phyloP scores from a whole-genome alignment of 2,113 vertebrate species.

The Tragelaphus scriptus region DNA sequence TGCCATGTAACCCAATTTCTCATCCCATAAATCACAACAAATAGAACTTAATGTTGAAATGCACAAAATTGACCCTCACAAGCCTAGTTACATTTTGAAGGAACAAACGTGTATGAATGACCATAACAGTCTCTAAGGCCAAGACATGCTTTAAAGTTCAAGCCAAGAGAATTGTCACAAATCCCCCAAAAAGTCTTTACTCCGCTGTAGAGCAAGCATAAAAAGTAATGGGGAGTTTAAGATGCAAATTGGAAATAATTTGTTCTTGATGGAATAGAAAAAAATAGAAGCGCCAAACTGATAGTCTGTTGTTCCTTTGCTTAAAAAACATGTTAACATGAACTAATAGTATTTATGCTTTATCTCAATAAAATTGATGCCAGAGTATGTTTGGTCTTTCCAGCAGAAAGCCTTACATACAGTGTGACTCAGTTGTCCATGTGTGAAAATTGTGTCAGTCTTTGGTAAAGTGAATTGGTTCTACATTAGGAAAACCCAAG shows the following conservation, averaged over 20 bases:
- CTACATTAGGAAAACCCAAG: slow-evolving; percentile 6
- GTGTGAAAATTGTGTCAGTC: slow-evolving; percentile 2
- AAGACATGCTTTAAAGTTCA: slow-evolving; percentile 31
- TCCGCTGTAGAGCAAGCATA: slow-evolving; percentile 38
- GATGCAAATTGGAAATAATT: slow-evolving; percentile 47
- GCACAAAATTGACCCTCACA: neutral
- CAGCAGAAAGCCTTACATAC: neutral
- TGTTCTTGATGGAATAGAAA: slow-evolving; percentile 46
- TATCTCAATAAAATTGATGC: neutral
- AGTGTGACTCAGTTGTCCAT: neutral
- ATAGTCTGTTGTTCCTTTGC: slow-evolving; percentile 24
- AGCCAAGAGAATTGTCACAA: slow-evolving; percentile 36
- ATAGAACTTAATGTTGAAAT: slow-evolving; percentile 15
- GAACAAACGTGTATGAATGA: neutral
- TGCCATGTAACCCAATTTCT: neutral
- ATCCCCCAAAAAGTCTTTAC: slow-evolving; percentile 29
- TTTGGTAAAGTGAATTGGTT: neutral
- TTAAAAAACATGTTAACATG: neutral
- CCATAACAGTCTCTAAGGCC: neutral
- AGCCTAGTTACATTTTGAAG: slow-evolving; percentile 21
- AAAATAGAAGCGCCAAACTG: slow-evolving; percentile 21
- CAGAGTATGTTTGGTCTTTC: neutral
- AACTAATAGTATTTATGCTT: slow-evolving; percentile 29
- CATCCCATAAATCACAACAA: slow-evolving; percentile 15
- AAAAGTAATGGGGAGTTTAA: slow-evolving; percentile 55